A percentile compares a stretch with the other conserved stretches of the same genome.
Conservation (phyloP, 2,888 invertebrate species). For the Callinectes sapidus region DNA sequence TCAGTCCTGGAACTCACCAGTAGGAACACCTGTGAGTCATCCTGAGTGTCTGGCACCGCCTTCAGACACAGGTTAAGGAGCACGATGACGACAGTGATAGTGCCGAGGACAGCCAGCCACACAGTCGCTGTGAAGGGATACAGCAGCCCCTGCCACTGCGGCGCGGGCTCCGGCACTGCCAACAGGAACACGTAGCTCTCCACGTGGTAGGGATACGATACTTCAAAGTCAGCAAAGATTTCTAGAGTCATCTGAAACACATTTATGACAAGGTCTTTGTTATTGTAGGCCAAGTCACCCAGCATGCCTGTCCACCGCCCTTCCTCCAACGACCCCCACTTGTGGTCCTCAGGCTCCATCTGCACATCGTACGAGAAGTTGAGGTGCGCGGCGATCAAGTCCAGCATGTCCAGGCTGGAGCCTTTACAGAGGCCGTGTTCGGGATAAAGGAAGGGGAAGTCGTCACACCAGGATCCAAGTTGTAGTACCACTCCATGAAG, state of each 20-base stretch:
- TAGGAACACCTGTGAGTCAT: constrained; percentile 44
- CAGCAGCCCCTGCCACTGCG: constrained; percentile 61
- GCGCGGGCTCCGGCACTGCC: constrained; percentile 55
- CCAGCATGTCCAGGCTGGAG: constrained; percentile 59
- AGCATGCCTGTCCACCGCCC: constrained; percentile 72
- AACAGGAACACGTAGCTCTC: constrained; percentile 64
- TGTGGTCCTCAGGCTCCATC: constrained; percentile 50
- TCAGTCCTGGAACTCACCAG: constrained; percentile 40
- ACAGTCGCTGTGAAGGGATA: constrained; percentile 61
- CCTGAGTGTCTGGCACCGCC: constrained; percentile 44
- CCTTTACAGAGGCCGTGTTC: constrained; percentile 48
- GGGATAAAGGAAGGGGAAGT: constrained; percentile 71
- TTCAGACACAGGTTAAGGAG: constrained; percentile 38
- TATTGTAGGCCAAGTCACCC: constrained; percentile 65
- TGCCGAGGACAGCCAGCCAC: constrained; percentile 48
- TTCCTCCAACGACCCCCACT: constrained; percentile 64
- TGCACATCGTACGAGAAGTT: constrained; percentile 65
- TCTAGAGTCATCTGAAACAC: constrained; percentile 51
- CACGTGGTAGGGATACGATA: constrained; percentile 59
- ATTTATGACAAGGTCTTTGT: constrained; percentile 65
- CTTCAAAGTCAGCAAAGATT: constrained; percentile 53
- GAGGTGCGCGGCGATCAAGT: constrained; percentile 60
- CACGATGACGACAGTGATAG: constrained; percentile 14
- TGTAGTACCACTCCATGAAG: constrained; percentile 51
- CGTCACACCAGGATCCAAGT: constrained; percentile 64